phyloP scores from a whole-genome alignment of 2,888 invertebrate species.

The Apodemia hepburni region DNA sequence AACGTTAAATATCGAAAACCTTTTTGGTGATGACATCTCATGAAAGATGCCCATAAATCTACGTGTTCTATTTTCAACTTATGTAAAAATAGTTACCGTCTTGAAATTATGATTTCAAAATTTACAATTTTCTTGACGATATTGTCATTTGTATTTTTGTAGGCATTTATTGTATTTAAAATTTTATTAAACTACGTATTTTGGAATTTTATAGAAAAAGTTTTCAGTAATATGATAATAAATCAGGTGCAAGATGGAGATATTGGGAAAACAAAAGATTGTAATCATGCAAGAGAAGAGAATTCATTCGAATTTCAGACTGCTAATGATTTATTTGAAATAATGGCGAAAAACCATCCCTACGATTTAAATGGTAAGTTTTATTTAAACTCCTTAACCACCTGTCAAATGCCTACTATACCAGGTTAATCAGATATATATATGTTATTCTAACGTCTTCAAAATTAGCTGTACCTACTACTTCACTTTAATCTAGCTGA shows the following conservation, averaged over 20 bases:
- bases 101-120: constrained; percentile 38
- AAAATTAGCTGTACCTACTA: too few relatives aligned
- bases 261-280: constrained; percentile 30
- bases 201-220: not conserved
- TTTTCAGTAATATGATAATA: constrained; percentile 48
- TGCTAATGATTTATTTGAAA: constrained; percentile 53
- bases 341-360: constrained; percentile 49
- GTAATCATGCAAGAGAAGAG: constrained; percentile 27
- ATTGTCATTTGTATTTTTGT: constrained; percentile 49
- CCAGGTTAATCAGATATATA: too few relatives aligned
- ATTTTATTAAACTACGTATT: not conserved
- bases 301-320: constrained; percentile 45
- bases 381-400: too few relatives aligned
- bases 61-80: constrained; percentile 3
- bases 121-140: constrained; percentile 49
- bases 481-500: too few relatives aligned
- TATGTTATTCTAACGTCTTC: too few relatives aligned
- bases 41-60: not conserved
- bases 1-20: not conserved
- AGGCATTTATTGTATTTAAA: constrained; percentile 38
- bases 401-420: too few relatives aligned
- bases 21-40: not conserved
- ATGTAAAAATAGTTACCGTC: not conserved
- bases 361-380: constrained; percentile 43
- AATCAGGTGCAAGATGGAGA: constrained; percentile 47